phyloP scores from a whole-genome alignment of 1,140 invertebrate genomes.

The Eueides isabella region DNA sequence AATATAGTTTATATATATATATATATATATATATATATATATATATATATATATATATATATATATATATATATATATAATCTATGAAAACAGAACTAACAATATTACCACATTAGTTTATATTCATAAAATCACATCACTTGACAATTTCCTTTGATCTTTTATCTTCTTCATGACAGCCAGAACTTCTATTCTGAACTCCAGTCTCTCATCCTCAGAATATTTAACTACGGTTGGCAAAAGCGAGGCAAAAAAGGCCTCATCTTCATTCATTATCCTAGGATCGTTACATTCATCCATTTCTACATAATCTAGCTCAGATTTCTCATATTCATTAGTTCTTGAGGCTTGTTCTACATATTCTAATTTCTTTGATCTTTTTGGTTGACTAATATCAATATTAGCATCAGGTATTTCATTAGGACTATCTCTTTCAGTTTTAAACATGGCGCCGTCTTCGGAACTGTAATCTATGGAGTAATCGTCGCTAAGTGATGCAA shows the following conservation, averaged over 20 bases:
- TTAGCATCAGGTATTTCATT: constrained; percentile 18
- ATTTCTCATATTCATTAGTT: constrained; percentile 40
- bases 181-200: constrained; percentile 72
- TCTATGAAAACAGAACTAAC: no score
- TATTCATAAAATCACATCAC: background rate
- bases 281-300: constrained; percentile 58
- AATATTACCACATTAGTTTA: no score
- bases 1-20: no score
- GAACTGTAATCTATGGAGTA: constrained; percentile 35
- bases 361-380: constrained; percentile 32
- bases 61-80: no score
- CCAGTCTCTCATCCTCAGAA: constrained; percentile 67
- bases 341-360: constrained; percentile 29
- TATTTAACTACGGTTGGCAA: constrained; percentile 72
- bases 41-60: no score
- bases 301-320: constrained; percentile 56
- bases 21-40: no score
- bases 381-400: constrained; percentile 23
- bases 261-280: constrained; percentile 75
- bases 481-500: constrained; percentile 44
- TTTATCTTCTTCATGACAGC: constrained; percentile 71
- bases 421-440: constrained; percentile 40
- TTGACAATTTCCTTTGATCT: constrained; percentile 56
- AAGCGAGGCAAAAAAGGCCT: constrained; percentile 74
- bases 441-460: constrained; percentile 39